These are phyloP conservation scores for Erethizon dorsatum DNA, from an alignment of 2,797 vertebrate genomes.

Conservation along the genomic window DNA sequence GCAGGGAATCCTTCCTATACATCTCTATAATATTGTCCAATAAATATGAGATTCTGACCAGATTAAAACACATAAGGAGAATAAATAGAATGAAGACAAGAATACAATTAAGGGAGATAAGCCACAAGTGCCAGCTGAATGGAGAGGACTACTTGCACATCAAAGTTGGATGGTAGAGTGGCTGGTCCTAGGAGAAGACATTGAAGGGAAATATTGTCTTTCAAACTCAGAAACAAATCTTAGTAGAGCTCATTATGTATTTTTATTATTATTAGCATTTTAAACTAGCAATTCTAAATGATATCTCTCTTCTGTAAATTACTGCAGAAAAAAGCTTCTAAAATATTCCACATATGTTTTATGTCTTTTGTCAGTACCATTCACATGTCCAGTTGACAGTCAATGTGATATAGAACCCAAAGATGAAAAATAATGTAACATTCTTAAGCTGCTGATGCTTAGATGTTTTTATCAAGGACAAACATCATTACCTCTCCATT, in stretches of 20 bases:
- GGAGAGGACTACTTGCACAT: background rate
- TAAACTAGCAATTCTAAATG: background rate
- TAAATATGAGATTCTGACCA: background rate
- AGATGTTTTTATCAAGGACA: background rate
- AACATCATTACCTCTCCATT: background rate
- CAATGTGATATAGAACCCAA: too few species aligned
- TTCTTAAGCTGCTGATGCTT: background rate
- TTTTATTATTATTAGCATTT: background rate
- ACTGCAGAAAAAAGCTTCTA: background rate
- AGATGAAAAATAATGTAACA: background rate
- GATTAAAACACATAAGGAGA: background rate
- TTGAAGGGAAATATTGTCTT: background rate
- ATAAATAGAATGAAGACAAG: background rate
- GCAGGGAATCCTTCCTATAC: background rate
- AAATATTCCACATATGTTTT: background rate
- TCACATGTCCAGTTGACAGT: background rate
- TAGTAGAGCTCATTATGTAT: background rate
- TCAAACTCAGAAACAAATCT: background rate
- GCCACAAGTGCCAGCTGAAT: background rate
- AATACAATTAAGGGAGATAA: background rate
- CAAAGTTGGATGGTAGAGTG: background rate
- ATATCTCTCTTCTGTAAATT: background rate
- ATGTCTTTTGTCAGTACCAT: background rate
- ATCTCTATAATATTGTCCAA: background rate
- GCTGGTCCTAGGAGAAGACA: background rate